Percentiles rank a stretch among this genome's conserved stretches.
These are phyloP conservation scores for Papilio elwesi DNA, from an alignment of 2,888 invertebrate genomes.

Conservation along the genomic window DNA sequence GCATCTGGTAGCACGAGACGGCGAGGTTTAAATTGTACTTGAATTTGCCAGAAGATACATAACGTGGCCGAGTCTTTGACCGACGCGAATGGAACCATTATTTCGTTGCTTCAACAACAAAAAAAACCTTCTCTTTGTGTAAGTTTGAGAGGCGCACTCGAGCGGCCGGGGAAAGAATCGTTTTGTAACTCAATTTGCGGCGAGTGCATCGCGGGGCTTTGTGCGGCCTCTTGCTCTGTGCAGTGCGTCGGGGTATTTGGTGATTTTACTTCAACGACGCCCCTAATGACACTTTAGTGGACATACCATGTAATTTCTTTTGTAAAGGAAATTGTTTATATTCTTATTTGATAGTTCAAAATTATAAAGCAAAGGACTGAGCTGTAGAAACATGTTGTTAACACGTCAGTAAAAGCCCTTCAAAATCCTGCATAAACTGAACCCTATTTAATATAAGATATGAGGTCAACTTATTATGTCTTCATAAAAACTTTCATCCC, in stretches of 20 bases:
- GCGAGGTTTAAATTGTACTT: conserved; percentile 18
- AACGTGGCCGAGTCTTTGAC: conserved; percentile 36
- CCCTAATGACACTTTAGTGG: conserved; percentile 41
- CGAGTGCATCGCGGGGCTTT: conserved; percentile 59
- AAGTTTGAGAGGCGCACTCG: conserved; percentile 71
- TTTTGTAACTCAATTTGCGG: conserved; percentile 80
- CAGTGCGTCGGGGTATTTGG: conserved; percentile 43
- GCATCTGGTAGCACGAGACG: conserved; percentile 16
- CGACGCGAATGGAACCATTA: conserved; percentile 36
- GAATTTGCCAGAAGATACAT: conserved; percentile 20
- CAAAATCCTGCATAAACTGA: too few relatives aligned
- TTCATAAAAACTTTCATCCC: too few relatives aligned
- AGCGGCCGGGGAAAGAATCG: conserved; percentile 69
- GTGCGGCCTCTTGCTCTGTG: conserved; percentile 44
- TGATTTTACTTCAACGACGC: conserved; percentile 41
- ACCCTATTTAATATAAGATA: too few relatives aligned
- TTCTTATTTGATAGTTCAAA: background rate
- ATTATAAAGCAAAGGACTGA: background rate
- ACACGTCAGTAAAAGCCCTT: too few relatives aligned
- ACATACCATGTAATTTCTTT: conserved; percentile 18
- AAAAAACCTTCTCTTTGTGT: conserved; percentile 54
- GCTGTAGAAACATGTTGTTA: too few relatives aligned
- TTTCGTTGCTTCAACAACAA: conserved; percentile 47
- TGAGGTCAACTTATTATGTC: too few relatives aligned
- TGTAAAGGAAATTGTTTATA: background rate